These are phyloP conservation scores for Microplitis mediator DNA, from an alignment of 1,140 invertebrate species.

Conservation along the genomic window DNA sequence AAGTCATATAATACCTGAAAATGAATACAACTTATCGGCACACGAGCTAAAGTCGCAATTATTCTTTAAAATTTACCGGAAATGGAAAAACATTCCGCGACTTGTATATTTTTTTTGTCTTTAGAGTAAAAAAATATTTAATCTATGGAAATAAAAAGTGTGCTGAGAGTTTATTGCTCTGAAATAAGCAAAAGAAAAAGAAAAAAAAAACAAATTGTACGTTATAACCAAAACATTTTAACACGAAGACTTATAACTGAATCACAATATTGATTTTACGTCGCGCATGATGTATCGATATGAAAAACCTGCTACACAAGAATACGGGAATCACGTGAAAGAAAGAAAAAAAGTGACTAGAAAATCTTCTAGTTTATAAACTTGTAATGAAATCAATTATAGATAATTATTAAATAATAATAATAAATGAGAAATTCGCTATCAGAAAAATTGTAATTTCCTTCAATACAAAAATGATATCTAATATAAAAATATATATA, in stretches of 20 bases:
- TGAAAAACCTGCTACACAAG: background rate
- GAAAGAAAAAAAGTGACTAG: background rate
- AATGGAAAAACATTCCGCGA: too few relatives aligned
- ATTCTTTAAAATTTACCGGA: too few relatives aligned
- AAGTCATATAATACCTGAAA: too few relatives aligned
- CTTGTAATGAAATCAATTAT: background rate
- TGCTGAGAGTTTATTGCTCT: background rate
- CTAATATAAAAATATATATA: background rate
- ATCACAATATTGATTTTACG: slow-evolving; percentile 7
- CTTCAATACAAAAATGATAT: too few relatives aligned
- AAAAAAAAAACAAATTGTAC: background rate
- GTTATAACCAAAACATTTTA: slow-evolving; percentile 12
- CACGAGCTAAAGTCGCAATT: too few relatives aligned
- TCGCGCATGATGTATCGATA: slow-evolving; percentile 4
- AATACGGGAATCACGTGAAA: background rate
- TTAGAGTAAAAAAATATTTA: background rate
- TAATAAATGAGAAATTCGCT: too few relatives aligned
- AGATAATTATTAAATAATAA: background rate
- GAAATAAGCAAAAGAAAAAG: background rate
- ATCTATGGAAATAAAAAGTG: background rate
- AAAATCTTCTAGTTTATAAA: slow-evolving; percentile 1
- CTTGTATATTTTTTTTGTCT: background rate
- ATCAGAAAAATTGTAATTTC: background rate
- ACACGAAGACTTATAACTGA: background rate
- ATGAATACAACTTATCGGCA: too few relatives aligned